Percentiles rank a stretch among this genome's conserved stretches.
These are phyloP conservation scores for Ephydatia muelleri DNA, from an alignment of 37 sponge, comb jelly and placozoan species.

Conservation along the genomic window DNA sequence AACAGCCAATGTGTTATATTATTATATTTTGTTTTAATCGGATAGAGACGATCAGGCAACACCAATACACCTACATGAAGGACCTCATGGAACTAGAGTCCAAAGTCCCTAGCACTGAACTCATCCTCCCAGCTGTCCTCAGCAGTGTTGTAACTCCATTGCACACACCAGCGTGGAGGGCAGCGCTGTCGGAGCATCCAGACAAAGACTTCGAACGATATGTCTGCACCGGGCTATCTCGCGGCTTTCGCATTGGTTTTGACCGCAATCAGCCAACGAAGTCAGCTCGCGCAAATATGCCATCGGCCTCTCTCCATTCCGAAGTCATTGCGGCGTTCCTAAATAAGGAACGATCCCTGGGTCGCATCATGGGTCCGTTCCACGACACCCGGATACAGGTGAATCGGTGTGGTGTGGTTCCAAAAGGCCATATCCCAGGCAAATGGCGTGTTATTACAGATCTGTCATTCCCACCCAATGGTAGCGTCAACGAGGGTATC, in stretches of 20 bases:
- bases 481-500: conserved; percentile 33
- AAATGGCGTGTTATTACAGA: conserved; percentile 9
- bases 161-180: background rate
- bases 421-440: conserved; percentile 16
- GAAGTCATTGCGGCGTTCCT: too few species aligned
- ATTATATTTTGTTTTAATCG: too few species aligned
- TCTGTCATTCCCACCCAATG: background rate
- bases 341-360: too few species aligned
- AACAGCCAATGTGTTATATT: too few species aligned
- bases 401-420: conserved; percentile 40
- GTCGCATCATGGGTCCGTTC: too few species aligned
- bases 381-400: conserved; percentile 1
- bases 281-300: background rate
- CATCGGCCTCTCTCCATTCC: too few species aligned
- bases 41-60: too few species aligned
- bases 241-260: background rate
- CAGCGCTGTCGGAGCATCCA: background rate
- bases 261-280: background rate
- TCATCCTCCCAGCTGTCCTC: too few species aligned
- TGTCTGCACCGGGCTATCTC: background rate
- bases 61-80: too few species aligned
- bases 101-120: too few species aligned
- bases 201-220: background rate
- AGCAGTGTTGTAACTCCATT: background rate
- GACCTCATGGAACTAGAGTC: too few species aligned